Base-by-base conservation (phyloP, 2,888 invertebrate genomes). In the Cryptops parisi region DNA sequence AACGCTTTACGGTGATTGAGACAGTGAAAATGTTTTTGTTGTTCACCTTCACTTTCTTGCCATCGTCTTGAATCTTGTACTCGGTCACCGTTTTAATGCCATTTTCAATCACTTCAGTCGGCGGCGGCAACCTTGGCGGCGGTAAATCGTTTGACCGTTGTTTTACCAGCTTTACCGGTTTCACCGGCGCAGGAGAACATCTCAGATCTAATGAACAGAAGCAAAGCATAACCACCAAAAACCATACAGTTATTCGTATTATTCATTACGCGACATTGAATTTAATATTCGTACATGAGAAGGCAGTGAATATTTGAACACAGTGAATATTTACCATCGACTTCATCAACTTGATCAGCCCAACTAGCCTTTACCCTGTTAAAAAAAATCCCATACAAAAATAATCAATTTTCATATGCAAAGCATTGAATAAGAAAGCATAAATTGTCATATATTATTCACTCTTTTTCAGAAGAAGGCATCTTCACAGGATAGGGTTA, bases 41-140 rank as follows among this genome's bases (percentile, higher is more conserved):
- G 9, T 57, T 50, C 54, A 74, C 72, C 67, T 74, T 74, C 1
- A 87, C 80, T 71, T 88, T 89, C 69, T 91, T 93, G 57, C 86
- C 84, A 62, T 90, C 87, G 59, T 88, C 87, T 68, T 90, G 88
- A 64, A 80, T 79, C 70, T 87, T 87, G 67, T 89, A 93, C 70
- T 94, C 94, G 0, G 91, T 93, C 33, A 93, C 80, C 59, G 88
- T 82, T 73, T 94, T 93, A 52, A 83, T 76, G 21, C 86, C 88
- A 71, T 90, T 89, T 58, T 70, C 68, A 22, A 82, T 76, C 3
- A 69, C 68, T 48, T 61, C 60, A n/a, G 66, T 61, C 9, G 66
- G 65, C 9, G 69, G 22, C 17, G 54, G 41, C n/a, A 56, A 19
- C 9, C 66, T 65, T 12, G 69, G 22, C 17, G 54, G 41, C n/a